Evolutionary conservation across 1,140 invertebrate genomes (phyloP).

Genomic region (Drosophila navojoa): DNA sequence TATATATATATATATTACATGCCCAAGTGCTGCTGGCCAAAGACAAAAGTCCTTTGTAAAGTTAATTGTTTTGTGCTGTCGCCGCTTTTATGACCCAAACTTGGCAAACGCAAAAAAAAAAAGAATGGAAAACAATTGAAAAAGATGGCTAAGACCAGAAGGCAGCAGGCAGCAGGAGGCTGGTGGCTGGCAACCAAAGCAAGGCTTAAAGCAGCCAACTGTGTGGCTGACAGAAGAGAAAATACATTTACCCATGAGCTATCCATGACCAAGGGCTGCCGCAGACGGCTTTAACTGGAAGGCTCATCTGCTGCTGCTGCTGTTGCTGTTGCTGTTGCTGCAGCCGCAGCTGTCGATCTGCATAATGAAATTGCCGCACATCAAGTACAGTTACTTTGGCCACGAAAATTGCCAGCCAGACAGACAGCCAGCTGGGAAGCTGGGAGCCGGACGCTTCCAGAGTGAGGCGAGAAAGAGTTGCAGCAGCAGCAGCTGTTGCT

Average conservation of each 20-base stretch:
- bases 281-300: conserved; percentile 6
- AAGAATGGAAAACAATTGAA: conserved; percentile 26
- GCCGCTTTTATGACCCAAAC: conserved; percentile 36
- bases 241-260: not conserved
- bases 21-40: not conserved
- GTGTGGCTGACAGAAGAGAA: conserved; percentile 9
- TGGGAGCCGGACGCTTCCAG: not conserved
- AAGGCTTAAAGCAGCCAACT: conserved; percentile 13
- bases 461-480: conserved; percentile 39
- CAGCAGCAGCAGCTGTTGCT: not conserved
- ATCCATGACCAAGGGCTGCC: conserved; percentile 7
- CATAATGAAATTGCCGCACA: conserved; percentile 71
- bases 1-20: not conserved
- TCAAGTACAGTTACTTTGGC: conserved; percentile 64
- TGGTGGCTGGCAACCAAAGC: not conserved
- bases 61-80: conserved; percentile 28
- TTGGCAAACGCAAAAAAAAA: conserved; percentile 13
- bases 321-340: not conserved
- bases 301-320: conserved; percentile 7
- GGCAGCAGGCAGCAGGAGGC: not conserved
- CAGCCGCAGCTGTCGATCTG: conserved; percentile 57
- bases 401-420: conserved; percentile 30
- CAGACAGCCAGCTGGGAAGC: conserved; percentile 11
- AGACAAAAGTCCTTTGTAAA: conserved; percentile 44
- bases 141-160: conserved; percentile 28